These are phyloP conservation scores for Melanerpes aurifrons DNA, from an alignment of 2,113 vertebrate genomes.

Conservation along the genomic window DNA sequence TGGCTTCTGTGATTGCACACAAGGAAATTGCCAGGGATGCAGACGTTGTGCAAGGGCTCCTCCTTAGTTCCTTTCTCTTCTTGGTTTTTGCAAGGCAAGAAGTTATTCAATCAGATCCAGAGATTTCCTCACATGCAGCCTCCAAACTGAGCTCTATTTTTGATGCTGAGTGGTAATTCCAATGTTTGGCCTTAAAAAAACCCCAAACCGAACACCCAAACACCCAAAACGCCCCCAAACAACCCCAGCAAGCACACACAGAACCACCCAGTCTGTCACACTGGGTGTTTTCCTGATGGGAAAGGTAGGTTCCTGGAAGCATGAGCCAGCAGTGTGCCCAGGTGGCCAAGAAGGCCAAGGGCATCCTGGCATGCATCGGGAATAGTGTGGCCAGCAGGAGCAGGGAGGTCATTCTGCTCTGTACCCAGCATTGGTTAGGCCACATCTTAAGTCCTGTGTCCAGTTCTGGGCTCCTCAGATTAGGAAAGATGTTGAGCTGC, in stretches of 20 bases:
- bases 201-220: too few relatives aligned
- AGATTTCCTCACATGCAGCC: constrained; percentile 49
- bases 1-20: constrained; percentile 11
- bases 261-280: background rate
- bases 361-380: too few relatives aligned
- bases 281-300: constrained; percentile 14
- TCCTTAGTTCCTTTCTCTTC: constrained; percentile 33
- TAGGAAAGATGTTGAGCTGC: too few relatives aligned
- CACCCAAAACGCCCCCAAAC: too few relatives aligned
- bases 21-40: constrained; percentile 55
- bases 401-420: too few relatives aligned
- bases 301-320: background rate
- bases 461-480: too few relatives aligned
- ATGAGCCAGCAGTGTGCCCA: too few relatives aligned
- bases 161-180: constrained; percentile 42
- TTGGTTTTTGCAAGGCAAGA: constrained; percentile 23
- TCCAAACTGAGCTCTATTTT: background rate
- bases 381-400: too few relatives aligned
- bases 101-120: constrained; percentile 14
- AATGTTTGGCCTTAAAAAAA: background rate
- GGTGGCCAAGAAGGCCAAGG: too few relatives aligned
- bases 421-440: too few relatives aligned
- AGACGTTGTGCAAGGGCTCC: constrained; percentile 24
- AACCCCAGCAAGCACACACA: fast-evolving
- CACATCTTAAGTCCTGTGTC: too few relatives aligned